Percentiles rank a stretch among this genome's conserved stretches.
Conservation (phyloP, 2,113 vertebrate species). For the Apistogramma diplotaenia region DNA sequence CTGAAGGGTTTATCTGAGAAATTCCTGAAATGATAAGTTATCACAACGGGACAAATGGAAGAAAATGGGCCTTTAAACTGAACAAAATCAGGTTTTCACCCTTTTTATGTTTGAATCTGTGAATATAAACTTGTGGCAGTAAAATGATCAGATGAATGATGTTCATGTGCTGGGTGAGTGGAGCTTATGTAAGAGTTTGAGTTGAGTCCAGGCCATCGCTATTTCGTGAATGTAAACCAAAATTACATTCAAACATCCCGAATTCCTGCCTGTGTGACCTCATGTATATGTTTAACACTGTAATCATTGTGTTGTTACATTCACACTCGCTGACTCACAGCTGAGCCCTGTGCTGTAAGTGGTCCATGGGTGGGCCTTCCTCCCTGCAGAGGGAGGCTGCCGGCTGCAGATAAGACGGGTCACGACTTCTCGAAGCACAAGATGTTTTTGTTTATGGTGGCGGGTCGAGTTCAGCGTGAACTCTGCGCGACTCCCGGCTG, state of each 20-base stretch:
- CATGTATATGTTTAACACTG: background rate
- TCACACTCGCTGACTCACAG: background rate
- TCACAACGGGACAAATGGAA: background rate
- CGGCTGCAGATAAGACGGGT: constrained; percentile 14
- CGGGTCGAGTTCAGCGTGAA: background rate
- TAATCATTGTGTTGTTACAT: background rate
- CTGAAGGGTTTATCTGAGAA: background rate
- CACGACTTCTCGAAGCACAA: background rate
- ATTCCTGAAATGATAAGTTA: background rate
- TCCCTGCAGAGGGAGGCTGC: background rate
- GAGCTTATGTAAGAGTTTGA: background rate
- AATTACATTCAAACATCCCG: background rate
- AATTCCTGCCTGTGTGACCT: no score
- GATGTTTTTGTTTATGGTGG: constrained; percentile 13
- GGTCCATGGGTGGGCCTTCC: background rate
- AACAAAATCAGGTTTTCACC: no score
- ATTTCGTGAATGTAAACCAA: background rate
- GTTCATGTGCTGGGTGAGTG: no score
- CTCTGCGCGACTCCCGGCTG: constrained; percentile 8
- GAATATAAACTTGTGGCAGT: no score
- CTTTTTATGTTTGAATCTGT: no score
- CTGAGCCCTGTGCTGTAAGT: background rate
- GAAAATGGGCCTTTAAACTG: background rate
- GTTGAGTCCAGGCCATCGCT: background rate
- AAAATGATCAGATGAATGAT: background rate